Conservation (phyloP, 2,113 vertebrate genomes). For the Sylvietta virens region DNA sequence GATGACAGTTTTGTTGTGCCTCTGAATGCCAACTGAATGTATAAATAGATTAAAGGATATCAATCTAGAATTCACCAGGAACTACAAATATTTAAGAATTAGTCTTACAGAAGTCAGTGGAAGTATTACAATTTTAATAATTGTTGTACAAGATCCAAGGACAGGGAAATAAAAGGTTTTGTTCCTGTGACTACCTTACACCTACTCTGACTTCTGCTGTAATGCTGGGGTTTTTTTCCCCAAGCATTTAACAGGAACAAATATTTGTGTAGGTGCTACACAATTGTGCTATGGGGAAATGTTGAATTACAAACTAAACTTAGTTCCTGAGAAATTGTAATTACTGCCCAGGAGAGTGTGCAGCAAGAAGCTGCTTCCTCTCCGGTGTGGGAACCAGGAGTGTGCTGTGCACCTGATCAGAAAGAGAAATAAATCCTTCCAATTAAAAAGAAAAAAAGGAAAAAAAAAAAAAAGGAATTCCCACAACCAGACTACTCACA, state of each 20-base stretch:
- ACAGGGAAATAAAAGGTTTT: not conserved
- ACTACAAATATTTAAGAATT: not conserved
- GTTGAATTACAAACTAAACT: constrained; percentile 65
- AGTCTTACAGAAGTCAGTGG: not conserved
- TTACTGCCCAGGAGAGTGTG: constrained; percentile 69
- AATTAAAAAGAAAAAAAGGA: not conserved
- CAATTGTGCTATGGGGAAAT: constrained; percentile 60
- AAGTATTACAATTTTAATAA: not conserved
- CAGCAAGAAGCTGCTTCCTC: constrained; percentile 51
- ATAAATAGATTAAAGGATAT: not conserved
- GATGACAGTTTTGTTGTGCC: not conserved
- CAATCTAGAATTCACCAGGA: not conserved
- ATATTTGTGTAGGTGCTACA: constrained; percentile 71
- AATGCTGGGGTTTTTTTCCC: not conserved
- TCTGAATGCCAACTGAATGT: not conserved
- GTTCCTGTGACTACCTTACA: not conserved
- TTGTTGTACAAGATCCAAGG: not conserved
- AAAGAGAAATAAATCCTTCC: not conserved
- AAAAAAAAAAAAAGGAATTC: not conserved
- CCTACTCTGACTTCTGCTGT: not conserved
- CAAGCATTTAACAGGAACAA: constrained; percentile 39
- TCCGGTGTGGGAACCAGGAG: constrained; percentile 43
- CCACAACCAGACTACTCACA: not conserved
- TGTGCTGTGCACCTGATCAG: constrained; percentile 37
- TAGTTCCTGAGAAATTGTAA: constrained; percentile 69